Conservation (phyloP, 2,888 invertebrate genomes). For the Eupsilia transversa region DNA sequence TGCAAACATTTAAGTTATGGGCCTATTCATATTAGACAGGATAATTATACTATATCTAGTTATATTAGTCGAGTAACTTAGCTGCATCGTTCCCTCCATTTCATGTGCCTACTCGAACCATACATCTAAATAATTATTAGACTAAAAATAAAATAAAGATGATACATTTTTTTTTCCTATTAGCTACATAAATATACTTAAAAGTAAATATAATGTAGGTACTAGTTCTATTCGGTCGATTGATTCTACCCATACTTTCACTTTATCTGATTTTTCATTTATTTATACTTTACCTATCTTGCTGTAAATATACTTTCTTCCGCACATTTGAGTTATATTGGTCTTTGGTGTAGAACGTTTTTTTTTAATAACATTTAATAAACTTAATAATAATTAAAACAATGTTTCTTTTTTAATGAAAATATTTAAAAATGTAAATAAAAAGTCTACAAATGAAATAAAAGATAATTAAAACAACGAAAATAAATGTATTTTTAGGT, state of each 20-base stretch:
- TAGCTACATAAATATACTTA: not conserved
- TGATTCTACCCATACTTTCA: not conserved
- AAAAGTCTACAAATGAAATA: too few relatives aligned
- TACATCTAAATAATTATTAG: not conserved
- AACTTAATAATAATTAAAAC: not conserved
- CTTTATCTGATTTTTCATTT: not conserved
- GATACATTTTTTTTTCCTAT: not conserved
- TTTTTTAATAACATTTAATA: too few relatives aligned
- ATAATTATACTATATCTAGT: not conserved
- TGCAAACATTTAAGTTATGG: constrained; percentile 67
- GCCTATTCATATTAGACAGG: constrained; percentile 41
- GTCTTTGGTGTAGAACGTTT: too few relatives aligned
- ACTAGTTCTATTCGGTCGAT: not conserved
- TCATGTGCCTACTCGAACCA: not conserved
- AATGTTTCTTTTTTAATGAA: too few relatives aligned
- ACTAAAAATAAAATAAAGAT: not conserved
- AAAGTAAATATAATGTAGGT: not conserved
- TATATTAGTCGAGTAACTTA: not conserved
- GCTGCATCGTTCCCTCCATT: not conserved
- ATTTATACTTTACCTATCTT: too few relatives aligned
- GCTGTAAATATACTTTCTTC: not conserved
- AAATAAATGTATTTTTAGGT: not conserved
- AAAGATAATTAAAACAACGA: not conserved
- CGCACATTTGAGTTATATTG: not conserved
- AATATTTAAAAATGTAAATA: too few relatives aligned